Conservation (phyloP, 2,797 vertebrate species). For the Bovichtus diacanthus region DNA sequence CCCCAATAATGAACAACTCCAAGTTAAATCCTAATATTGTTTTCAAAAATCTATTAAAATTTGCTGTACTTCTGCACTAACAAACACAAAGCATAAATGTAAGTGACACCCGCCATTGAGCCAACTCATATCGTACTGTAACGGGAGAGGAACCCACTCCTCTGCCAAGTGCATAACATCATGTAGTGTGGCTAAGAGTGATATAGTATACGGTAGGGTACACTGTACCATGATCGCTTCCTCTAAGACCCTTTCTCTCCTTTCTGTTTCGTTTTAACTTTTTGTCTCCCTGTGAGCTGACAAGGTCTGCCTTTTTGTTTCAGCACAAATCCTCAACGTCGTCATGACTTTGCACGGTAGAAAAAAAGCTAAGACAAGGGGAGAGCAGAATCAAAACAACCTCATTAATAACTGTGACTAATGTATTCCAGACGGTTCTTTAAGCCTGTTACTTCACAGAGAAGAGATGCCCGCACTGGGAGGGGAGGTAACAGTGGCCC, state of each 20-base stretch:
- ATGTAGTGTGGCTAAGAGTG: constrained; percentile 44
- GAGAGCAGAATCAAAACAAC: constrained; percentile 71
- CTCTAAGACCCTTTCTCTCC: constrained; percentile 9
- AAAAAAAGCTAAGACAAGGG: constrained; percentile 56
- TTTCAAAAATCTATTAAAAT: background rate
- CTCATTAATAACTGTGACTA: constrained; percentile 82
- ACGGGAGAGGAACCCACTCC: constrained; percentile 29
- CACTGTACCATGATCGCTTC: constrained; percentile 35
- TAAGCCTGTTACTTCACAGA: constrained; percentile 70
- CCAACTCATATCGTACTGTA: constrained; percentile 26
- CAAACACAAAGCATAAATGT: constrained; percentile 3
- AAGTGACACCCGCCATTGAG: constrained; percentile 7
- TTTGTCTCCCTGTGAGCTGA: constrained; percentile 45
- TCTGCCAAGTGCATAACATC: constrained; percentile 55
- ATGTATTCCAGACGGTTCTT: constrained; percentile 81
- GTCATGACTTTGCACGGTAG: constrained; percentile 58
- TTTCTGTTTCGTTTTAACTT: constrained; percentile 38
- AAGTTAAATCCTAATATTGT: background rate
- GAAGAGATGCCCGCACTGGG: constrained; percentile 49
- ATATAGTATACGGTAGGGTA: constrained; percentile 17
- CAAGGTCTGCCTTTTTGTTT: constrained; percentile 48
- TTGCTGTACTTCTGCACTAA: constrained; percentile 1
- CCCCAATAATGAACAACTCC: background rate
- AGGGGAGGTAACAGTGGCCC: constrained; percentile 48
- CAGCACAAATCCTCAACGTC: constrained; percentile 56